Base-by-base conservation (phyloP, 2,113 vertebrate genomes). In the Nycticorax nycticorax region DNA sequence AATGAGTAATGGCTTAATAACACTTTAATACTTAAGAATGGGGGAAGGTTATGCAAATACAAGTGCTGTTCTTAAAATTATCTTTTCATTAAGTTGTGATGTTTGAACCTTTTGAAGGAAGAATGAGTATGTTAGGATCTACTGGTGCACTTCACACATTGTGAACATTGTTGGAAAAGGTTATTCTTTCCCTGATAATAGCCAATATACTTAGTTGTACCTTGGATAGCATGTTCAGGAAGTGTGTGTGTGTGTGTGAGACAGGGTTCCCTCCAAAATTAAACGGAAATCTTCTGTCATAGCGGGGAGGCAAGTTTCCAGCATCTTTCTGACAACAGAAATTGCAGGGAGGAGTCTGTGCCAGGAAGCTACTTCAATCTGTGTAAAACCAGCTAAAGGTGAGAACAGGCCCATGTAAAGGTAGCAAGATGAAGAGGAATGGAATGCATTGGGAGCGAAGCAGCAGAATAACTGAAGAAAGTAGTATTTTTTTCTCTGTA, bases 401-500 rank as follows among this genome's bases (percentile, higher is more conserved):
- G 64, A 68, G 48, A 66, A 27, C 7, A 75, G 50, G 67, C 28
- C 27, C 7, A 30, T 1, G 1, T 41, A 30, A 69, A 87, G 20
- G n/a, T 2, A 63, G 30, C 7, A 60, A 76, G 64, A 21, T 18
- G 53, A 89, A 67, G 32, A 80, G 53, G 37, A 80, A 30, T 8
- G 16, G n/a, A 47, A 33, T 3, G 10, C 17, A 18, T 10, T 45
- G 27, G n/a, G 79, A 77, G 35, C 21, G 45, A 83, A 41, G 21
- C 5, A 67, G 39, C 15, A 74, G 68, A 81, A 28, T 9, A 5
- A 23, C 24, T 24, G 33, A 92, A 83, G 66, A 71, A 74, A 71
- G 22, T 32, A 7, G 3, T 66, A 1, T 1, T 41, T 52, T 66
- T 52, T 8, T 1, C 37, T 45, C 57, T 35, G 2, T 32, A 23